Evolutionary conservation across 2,797 vertebrate species (phyloP).

Genomic region (Odontamblyopus lacepedii): DNA sequence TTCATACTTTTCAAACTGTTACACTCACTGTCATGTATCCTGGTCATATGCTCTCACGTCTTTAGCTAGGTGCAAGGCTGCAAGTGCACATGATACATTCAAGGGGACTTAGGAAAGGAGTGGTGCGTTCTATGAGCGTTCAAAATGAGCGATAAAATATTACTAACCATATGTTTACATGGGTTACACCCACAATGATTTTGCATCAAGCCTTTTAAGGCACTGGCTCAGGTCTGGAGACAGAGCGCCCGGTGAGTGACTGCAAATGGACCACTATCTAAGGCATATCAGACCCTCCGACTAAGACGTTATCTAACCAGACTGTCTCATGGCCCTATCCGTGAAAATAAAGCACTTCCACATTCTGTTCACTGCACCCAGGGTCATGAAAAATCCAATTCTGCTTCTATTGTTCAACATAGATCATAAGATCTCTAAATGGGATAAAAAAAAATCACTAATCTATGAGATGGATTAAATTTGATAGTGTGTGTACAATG

Average conservation of each 20-base stretch:
- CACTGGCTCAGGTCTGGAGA: constrained; percentile 36
- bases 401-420: constrained; percentile 58
- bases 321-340: constrained; percentile 30
- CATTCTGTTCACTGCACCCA: constrained; percentile 37
- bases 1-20: too few relatives aligned
- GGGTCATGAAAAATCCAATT: constrained; percentile 64
- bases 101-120: too few relatives aligned
- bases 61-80: too few relatives aligned
- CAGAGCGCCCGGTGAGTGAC: constrained; percentile 37
- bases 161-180: too few relatives aligned
- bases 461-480: constrained; percentile 34
- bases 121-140: too few relatives aligned
- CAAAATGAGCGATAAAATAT: too few relatives aligned
- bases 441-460: constrained; percentile 50
- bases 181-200: too few relatives aligned
- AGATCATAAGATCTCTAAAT: constrained; percentile 60
- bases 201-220: constrained; percentile 50
- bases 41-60: too few relatives aligned
- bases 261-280: constrained; percentile 29
- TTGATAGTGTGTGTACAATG: constrained; percentile 7
- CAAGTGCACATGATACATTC: too few relatives aligned
- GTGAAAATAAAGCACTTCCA: constrained; percentile 39
- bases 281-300: constrained; percentile 40
- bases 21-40: too few relatives aligned
- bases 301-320: constrained; percentile 39